phyloP scores from a whole-genome alignment of 2,797 vertebrate genomes.

The Bryconaethiops microstoma region DNA sequence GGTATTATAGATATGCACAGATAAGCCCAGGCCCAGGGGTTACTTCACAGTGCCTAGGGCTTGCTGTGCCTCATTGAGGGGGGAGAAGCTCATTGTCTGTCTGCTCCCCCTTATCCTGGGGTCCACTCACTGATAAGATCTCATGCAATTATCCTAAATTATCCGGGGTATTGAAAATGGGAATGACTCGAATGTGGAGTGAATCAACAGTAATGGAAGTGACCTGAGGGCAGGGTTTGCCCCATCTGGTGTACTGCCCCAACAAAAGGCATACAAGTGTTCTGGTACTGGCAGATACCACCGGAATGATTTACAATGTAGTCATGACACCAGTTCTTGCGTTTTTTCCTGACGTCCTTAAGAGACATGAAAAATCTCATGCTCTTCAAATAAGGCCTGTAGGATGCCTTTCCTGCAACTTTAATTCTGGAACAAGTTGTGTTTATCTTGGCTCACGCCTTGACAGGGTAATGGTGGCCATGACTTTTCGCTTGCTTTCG shows the following conservation, averaged over 20 bases:
- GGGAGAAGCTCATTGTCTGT: constrained; percentile 37
- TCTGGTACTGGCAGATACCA: neutral
- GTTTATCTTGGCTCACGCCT: constrained; percentile 48
- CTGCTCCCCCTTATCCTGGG: constrained; percentile 28
- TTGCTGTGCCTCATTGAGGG: constrained; percentile 20
- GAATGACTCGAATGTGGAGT: constrained; percentile 37
- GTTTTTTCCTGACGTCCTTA: constrained; percentile 18
- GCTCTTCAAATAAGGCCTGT: constrained; percentile 11
- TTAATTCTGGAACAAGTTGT: constrained; percentile 24
- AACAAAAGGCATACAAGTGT: constrained; percentile 7
- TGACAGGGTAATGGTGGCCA: constrained; percentile 35
- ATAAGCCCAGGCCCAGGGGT: constrained; percentile 61
- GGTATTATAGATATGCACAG: constrained; percentile 64
- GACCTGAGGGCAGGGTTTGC: constrained; percentile 21
- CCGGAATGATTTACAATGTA: constrained; percentile 20
- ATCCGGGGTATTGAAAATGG: constrained; percentile 34
- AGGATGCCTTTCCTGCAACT: constrained; percentile 32
- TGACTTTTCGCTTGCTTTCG: constrained; percentile 45
- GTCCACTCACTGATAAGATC: constrained; percentile 52
- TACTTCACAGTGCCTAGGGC: constrained; percentile 36
- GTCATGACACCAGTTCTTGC: constrained; percentile 12
- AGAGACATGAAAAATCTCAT: constrained; percentile 15
- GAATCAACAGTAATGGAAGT: constrained; percentile 46
- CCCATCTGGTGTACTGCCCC: neutral
- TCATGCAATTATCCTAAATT: constrained; percentile 51